Base-by-base conservation (phyloP, 2,797 vertebrate genomes). In the Oryzias dopingdopingensis region DNA sequence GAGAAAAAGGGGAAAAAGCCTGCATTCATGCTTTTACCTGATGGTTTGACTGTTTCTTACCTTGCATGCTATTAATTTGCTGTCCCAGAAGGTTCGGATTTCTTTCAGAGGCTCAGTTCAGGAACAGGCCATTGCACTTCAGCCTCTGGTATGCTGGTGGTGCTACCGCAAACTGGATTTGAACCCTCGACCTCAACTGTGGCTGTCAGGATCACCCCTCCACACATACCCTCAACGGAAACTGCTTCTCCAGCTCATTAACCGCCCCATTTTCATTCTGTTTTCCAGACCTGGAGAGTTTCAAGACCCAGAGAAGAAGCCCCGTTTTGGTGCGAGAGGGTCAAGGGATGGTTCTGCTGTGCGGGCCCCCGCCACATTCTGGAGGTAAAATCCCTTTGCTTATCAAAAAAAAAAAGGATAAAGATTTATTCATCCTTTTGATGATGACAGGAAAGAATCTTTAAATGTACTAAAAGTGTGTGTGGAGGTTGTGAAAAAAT, bases 261-360 rank as follows among this genome's bases (percentile, higher is more conserved):
- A 44, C 52, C 59, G 17, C 6, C 5, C 4, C 15, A 46, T 63
- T 54, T 49, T 44, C 49, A 20, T 43, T 65, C 41, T 46, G 1
- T 63, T 69, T 85, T 81, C 62, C 90, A 99, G 96, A 97, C 81
- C 91, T 99, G 12, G 96, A 97, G 80, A 95, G 93, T 86, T 99
- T 99, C 88, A 96, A 95, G 86, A 94, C 93, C 10, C 92, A 95
- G 62, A 93, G 88, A 4, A 92, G 96, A 83, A 96, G 91, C 86
- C 95, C 93, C 0, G 96, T 99, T 32, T 98, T 92, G 0, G 96
- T 98, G 2, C 94, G 96, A 4, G 95, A 95, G 71, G 96, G 96
- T 67, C 96, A 99, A 76, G 96, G 96, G 43, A 95, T 99, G 89
- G 96, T 98, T 37, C 91, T 99, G 64, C 91, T 98, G 12, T 99